Conservation (phyloP, 2,888 invertebrate genomes). For the Mallateleia sp. region DNA sequence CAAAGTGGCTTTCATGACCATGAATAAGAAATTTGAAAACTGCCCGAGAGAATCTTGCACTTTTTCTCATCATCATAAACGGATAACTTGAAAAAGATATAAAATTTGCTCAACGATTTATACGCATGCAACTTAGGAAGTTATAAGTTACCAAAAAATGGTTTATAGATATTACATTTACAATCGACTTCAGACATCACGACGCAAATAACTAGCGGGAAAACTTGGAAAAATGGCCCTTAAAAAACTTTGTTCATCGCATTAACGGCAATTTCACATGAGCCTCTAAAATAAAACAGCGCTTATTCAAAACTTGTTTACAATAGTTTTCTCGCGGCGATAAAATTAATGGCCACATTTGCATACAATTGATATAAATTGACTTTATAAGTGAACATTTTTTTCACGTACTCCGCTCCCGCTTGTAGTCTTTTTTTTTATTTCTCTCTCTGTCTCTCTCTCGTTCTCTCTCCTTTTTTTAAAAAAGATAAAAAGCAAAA, state of each 20-base stretch:
- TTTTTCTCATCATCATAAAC: too few relatives aligned
- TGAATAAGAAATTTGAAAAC: too few relatives aligned
- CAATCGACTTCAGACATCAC: not conserved
- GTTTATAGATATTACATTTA: not conserved
- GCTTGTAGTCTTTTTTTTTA: not conserved
- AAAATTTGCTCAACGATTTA: not conserved
- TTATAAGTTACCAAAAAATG: not conserved
- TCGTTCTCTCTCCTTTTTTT: not conserved
- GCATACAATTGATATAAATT: constrained; percentile 57
- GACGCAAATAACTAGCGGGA: not conserved
- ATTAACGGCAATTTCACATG: not conserved
- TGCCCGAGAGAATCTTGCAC: too few relatives aligned
- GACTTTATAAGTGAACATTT: constrained; percentile 44
- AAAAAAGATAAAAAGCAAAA: not conserved
- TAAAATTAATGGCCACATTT: constrained; percentile 52
- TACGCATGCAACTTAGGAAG: not conserved
- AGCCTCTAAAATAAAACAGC: not conserved
- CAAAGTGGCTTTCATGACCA: too few relatives aligned
- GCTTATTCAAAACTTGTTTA: constrained; percentile 50
- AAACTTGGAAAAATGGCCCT: not conserved
- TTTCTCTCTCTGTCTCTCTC: not conserved
- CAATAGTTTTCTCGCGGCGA: constrained; percentile 42
- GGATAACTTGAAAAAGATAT: constrained; percentile 13
- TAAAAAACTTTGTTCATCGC: not conserved
- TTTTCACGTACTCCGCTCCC: constrained; percentile 11